Base-by-base conservation (phyloP, 2,797 vertebrate genomes). In the Bradypodion pumilum region DNA sequence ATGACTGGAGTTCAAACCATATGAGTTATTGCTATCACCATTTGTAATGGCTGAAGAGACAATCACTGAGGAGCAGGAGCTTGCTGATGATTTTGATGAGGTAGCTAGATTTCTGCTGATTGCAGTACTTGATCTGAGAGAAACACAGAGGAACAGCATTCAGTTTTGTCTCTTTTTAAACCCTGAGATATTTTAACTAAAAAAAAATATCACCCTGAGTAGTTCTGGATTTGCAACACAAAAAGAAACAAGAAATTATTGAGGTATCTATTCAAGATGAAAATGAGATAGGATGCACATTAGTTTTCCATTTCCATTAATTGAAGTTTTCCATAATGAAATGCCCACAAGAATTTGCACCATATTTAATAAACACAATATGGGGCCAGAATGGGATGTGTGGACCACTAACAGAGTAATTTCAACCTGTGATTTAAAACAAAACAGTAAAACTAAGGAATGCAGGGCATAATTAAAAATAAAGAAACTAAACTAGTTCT, bases 81-180 rank as follows among this genome's bases (percentile, higher is more conserved):
- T 96, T 85, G 95, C 86, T 91, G 98, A 97, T 88, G 98, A 96
- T 95, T 98, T 98, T 93, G 97, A 97, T 96, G 98, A 98, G 95
- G 98, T 98, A 96, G 98, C 97, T 94, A 98, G 98, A 94, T 96
- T 98, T 95, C 98, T 98, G 87, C 97, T 98, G 93, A 97, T 95
- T 87, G 97, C 96, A 94, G 97, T 96, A 95, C 97, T 97, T 91
- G 98, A 98, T 96, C 98, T 99, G 95, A 72, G 90, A 88, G 89
- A 89, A 92, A 91, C 56, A 92, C 84, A 70, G 93, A 83, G 32
- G 89, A 92, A 91, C 68, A 93, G 85, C 7, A 87, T 85, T 56
- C 89, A 65, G 80, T 16, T 65, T 49, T 42, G 52, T 75, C 49
- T 80, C 83, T 91, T 74, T 0, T 81, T 83, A 80, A n/a, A 85